Percentiles rank a stretch among this genome's conserved stretches.
phyloP scores from a whole-genome alignment of 2,113 vertebrate genomes.

The Nibea albiflora region DNA sequence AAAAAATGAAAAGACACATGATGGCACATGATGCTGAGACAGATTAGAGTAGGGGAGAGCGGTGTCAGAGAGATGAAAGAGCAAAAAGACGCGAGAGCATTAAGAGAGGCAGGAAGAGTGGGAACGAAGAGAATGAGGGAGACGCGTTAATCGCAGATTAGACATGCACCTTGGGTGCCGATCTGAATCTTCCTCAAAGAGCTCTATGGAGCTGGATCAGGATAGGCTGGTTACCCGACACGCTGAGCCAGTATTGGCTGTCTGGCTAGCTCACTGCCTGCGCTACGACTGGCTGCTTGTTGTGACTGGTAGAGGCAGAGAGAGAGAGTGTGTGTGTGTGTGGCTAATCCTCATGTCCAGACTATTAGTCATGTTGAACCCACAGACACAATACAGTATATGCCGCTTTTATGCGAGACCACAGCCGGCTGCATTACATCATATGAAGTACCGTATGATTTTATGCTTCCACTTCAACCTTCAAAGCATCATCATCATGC shows the following conservation, averaged over 20 bases:
- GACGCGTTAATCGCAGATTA: slow-evolving; percentile 73
- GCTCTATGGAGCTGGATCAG: slow-evolving; percentile 16
- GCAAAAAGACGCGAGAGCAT: slow-evolving; percentile 29
- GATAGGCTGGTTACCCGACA: slow-evolving; percentile 31
- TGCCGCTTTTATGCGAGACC: slow-evolving; percentile 16
- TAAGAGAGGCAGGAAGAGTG: slow-evolving; percentile 27
- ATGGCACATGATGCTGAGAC: slow-evolving; percentile 18
- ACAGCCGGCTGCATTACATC: slow-evolving; percentile 27
- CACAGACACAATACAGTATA: slow-evolving; percentile 13
- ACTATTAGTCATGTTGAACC: slow-evolving; percentile 31
- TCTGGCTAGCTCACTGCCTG: not conserved
- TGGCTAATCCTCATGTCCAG: slow-evolving; percentile 57
- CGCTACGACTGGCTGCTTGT: slow-evolving; percentile 24
- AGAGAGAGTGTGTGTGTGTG: slow-evolving; percentile 2
- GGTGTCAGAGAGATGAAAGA: slow-evolving; percentile 19
- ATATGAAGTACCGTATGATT: not conserved
- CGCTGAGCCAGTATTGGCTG: slow-evolving; percentile 46
- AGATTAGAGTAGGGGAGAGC: slow-evolving; percentile 4
- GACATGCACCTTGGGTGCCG: slow-evolving; percentile 54
- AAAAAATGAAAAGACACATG: not conserved
- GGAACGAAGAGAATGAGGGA: slow-evolving; percentile 22
- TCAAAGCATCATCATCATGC: not conserved
- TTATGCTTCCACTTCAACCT: not conserved
- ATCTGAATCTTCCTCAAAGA: slow-evolving; percentile 38
- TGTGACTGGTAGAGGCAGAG: slow-evolving; percentile 5